phyloP scores from a whole-genome alignment of 2,113 vertebrate genomes.

The Limnothrissa miodon region DNA sequence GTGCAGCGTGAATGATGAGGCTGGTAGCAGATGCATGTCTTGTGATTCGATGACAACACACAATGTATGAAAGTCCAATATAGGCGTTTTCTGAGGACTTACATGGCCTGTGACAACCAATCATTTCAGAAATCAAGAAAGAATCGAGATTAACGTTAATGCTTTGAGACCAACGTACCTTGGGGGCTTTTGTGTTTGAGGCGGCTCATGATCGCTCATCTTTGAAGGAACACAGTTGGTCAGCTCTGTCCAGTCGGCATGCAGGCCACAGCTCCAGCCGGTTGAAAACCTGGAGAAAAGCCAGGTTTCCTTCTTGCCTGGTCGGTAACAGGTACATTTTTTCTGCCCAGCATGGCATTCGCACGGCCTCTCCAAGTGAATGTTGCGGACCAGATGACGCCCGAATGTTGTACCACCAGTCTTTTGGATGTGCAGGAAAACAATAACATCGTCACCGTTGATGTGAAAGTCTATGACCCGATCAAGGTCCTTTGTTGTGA shows the following conservation, averaged over 20 bases:
- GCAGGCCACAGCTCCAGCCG: conserved; percentile 84
- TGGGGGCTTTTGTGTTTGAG: neutral
- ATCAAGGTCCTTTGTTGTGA: conserved; percentile 79
- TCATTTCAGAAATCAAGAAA: neutral
- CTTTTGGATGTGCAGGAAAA: conserved; percentile 82
- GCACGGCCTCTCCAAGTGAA: conserved; percentile 93
- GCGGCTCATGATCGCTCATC: conserved; percentile 75
- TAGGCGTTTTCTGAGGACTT: no score
- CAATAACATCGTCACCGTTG: conserved; percentile 88
- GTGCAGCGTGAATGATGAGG: neutral
- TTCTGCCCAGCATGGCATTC: conserved; percentile 94
- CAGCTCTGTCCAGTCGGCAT: conserved; percentile 83
- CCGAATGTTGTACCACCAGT: conserved; percentile 89
- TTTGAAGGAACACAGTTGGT: conserved; percentile 84
- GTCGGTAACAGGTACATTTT: conserved; percentile 93
- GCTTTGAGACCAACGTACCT: neutral
- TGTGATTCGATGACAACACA: neutral
- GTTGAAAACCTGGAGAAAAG: conserved; percentile 85
- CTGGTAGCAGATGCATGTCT: neutral
- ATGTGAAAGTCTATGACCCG: conserved; percentile 86
- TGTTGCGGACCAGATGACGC: conserved; percentile 89
- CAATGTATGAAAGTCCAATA: no score
- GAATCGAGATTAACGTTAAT: neutral
- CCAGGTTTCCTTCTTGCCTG: conserved; percentile 94
- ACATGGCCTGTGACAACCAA: neutral